These are phyloP conservation scores for Hermaeophaga mercurialis DNA, from an alignment of 2,888 invertebrate genomes.

Conservation along the genomic window DNA sequence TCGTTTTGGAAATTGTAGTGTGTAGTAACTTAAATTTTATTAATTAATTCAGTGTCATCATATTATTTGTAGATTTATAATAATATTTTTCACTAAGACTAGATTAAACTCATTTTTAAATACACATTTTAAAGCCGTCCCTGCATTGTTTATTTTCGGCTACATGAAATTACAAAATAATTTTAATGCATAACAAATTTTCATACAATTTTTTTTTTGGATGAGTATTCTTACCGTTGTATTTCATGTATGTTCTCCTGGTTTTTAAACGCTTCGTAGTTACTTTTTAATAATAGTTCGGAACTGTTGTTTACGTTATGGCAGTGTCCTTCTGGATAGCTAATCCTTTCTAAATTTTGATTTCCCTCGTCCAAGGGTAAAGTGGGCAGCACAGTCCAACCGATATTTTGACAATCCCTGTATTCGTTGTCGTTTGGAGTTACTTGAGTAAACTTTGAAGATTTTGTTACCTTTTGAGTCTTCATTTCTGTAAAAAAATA, in stretches of 20 bases:
- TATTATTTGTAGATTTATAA: too few species aligned
- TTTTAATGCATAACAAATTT: too few species aligned
- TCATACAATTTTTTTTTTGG: too few species aligned
- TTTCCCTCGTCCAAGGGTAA: constrained; percentile 45
- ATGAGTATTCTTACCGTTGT: constrained; percentile 38
- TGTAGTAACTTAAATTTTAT: too few species aligned
- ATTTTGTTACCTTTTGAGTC: constrained; percentile 49
- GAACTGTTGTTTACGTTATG: constrained; percentile 46
- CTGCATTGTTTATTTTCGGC: too few species aligned
- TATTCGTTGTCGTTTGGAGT: constrained; percentile 52
- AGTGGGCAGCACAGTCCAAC: constrained; percentile 43
- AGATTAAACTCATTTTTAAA: too few species aligned
- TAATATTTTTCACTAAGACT: too few species aligned
- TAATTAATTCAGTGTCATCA: too few species aligned
- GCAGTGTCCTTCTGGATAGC: constrained; percentile 38
- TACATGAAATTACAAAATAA: too few species aligned
- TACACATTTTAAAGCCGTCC: too few species aligned
- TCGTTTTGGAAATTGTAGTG: too few species aligned
- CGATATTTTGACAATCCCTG: constrained; percentile 51
- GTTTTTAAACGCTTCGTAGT: constrained; percentile 39
- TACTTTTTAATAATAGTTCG: constrained; percentile 50
- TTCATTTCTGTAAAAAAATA: constrained; percentile 33
- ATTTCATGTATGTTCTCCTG: constrained; percentile 43
- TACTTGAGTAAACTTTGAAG: constrained; percentile 55
- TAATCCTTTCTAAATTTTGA: constrained; percentile 42